phyloP scores from a whole-genome alignment of 2,888 invertebrate genomes.

The Lissonota sp. region DNA sequence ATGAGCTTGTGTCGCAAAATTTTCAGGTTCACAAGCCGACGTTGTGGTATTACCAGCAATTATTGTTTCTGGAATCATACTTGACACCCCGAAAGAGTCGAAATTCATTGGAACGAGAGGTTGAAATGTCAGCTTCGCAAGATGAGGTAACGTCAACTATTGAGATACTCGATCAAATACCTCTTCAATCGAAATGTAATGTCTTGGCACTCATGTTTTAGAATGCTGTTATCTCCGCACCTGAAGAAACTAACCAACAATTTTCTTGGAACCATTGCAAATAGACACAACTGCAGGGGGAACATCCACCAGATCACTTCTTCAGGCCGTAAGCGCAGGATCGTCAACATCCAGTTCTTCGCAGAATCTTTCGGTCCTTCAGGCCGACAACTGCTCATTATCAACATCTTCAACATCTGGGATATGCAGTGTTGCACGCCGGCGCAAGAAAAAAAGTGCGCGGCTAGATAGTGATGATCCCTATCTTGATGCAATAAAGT shows the following conservation, averaged over 20 bases:
- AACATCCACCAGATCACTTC: constrained; percentile 7
- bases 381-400: not conserved
- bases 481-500: not conserved
- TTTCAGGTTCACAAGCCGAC: too few species aligned
- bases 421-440: constrained; percentile 14
- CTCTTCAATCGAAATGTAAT: not conserved
- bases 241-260: too few species aligned
- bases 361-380: too few species aligned
- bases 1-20: too few species aligned
- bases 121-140: constrained; percentile 22
- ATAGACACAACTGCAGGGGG: constrained; percentile 1
- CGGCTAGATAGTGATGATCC: constrained; percentile 9
- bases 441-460: constrained; percentile 26
- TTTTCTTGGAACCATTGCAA: too few species aligned
- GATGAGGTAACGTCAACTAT: constrained; percentile 26
- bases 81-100: constrained; percentile 23
- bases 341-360: too few species aligned
- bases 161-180: constrained; percentile 16
- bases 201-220: constrained; percentile 10
- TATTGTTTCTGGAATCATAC: constrained; percentile 25
- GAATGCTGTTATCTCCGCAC: not conserved
- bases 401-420: constrained; percentile 30
- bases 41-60: constrained; percentile 4
- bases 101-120: constrained; percentile 9
- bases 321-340: too few species aligned